A percentile compares a stretch with the other conserved stretches of the same genome.
Conservation (phyloP, 2,113 vertebrate genomes). For the Scartelaos histophorus region DNA sequence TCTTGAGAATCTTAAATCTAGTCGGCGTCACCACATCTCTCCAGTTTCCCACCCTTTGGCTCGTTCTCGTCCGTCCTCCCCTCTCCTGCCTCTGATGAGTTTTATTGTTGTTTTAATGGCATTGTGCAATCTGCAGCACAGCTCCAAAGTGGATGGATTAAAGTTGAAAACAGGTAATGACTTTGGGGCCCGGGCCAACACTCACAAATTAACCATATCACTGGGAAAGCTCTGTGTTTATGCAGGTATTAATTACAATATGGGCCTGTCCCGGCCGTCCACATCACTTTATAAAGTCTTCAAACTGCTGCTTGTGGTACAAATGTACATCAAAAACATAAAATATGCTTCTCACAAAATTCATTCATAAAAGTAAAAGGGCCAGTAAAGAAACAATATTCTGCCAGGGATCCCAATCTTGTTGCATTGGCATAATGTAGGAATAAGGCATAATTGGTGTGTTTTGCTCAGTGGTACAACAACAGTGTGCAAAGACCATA, state of each 20-base stretch:
- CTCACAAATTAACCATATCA: slow-evolving; percentile 41
- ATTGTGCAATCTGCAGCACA: slow-evolving; percentile 32
- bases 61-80: background rate
- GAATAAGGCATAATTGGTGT: too few relatives aligned
- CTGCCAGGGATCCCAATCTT: too few relatives aligned
- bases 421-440: too few relatives aligned
- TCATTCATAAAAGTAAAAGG: too few relatives aligned
- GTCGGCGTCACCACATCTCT: background rate
- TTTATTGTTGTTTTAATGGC: slow-evolving; percentile 52
- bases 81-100: slow-evolving; percentile 16
- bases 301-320: background rate
- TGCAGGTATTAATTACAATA: slow-evolving; percentile 35
- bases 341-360: background rate
- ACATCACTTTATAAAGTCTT: slow-evolving; percentile 2
- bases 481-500: too few relatives aligned
- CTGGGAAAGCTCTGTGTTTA: slow-evolving; percentile 27
- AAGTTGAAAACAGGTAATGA: slow-evolving; percentile 56
- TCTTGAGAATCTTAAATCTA: background rate
- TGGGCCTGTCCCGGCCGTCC: slow-evolving; percentile 8
- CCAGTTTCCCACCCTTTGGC: background rate
- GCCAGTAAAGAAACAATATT: too few relatives aligned
- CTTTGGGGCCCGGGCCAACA: slow-evolving; percentile 38
- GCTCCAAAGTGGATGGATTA: slow-evolving; percentile 42
- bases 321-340: background rate
- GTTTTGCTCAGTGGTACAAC: too few relatives aligned